These are phyloP conservation scores for Schlechtendalia chinensis DNA, from an alignment of 1,140 invertebrate species.

Conservation along the genomic window DNA sequence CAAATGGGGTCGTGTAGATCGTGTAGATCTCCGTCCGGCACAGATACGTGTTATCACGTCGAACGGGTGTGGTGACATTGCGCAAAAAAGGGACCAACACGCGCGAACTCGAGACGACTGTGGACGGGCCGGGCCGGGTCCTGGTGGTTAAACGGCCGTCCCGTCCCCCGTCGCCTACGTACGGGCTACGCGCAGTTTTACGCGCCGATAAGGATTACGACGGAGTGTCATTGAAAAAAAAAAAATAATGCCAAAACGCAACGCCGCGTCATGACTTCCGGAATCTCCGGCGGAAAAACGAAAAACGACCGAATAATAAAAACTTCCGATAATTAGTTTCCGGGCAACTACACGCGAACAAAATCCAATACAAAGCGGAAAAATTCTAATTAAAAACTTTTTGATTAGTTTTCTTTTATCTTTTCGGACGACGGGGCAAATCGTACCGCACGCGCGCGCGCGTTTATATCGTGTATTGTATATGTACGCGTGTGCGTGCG, in stretches of 20 bases:
- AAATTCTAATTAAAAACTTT: slow-evolving; percentile 50
- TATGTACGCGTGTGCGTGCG: not conserved
- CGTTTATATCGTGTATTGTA: not conserved
- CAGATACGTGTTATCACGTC: too few relatives aligned
- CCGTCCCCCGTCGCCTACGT: too few relatives aligned
- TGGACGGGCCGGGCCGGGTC: too few relatives aligned
- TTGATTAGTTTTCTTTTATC: slow-evolving; percentile 50
- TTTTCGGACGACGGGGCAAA: slow-evolving; percentile 45
- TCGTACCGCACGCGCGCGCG: slow-evolving; percentile 1
- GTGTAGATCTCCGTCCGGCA: too few relatives aligned
- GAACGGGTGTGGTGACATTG: too few relatives aligned
- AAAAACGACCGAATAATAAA: not conserved
- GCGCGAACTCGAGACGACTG: too few relatives aligned
- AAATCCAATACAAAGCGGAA: slow-evolving; percentile 46
- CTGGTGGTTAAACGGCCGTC: too few relatives aligned
- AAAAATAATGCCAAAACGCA: not conserved
- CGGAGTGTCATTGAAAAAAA: too few relatives aligned
- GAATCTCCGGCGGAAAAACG: not conserved
- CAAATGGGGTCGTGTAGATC: too few relatives aligned
- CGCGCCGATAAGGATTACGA: too few relatives aligned
- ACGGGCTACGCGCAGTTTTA: too few relatives aligned
- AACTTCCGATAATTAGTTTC: slow-evolving; percentile 48
- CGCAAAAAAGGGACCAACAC: too few relatives aligned
- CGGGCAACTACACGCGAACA: slow-evolving; percentile 33
- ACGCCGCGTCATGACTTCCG: not conserved